Percentiles rank a stretch among this genome's conserved stretches.
These are phyloP conservation scores for Ceryle rudis DNA, from an alignment of 2,797 vertebrate genomes.

Conservation along the genomic window DNA sequence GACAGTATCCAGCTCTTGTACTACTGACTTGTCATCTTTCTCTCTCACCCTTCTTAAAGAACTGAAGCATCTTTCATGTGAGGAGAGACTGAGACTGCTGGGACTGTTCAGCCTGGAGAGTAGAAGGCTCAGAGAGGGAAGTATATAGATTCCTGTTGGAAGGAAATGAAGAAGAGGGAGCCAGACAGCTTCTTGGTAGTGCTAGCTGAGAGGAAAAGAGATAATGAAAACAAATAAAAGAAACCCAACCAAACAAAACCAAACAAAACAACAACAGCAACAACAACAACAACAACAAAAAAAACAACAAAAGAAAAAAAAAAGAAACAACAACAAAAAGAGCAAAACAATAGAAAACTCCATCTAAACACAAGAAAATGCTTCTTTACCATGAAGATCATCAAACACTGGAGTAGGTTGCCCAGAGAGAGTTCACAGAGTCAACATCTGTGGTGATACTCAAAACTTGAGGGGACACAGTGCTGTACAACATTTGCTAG, in stretches of 20 bases:
- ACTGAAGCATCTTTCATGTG: not conserved
- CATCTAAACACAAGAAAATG: not conserved
- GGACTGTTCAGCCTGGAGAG: not conserved
- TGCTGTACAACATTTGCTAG: not conserved
- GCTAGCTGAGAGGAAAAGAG: not conserved
- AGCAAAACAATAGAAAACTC: not conserved
- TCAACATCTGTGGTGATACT: not conserved
- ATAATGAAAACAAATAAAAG: not conserved
- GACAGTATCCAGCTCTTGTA: not conserved
- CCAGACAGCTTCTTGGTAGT: not conserved
- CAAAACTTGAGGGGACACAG: not conserved
- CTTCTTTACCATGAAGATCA: not conserved
- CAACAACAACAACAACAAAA: too few relatives aligned
- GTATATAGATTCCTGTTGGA: not conserved
- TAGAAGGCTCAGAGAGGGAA: fast-evolving
- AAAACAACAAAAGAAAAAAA: not conserved
- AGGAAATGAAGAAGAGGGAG: not conserved
- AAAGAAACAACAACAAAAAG: not conserved
- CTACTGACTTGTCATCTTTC: not conserved
- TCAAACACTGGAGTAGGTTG: not conserved
- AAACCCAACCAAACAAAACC: not conserved
- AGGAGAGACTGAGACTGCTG: not conserved
- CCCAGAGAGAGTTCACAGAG: fast-evolving
- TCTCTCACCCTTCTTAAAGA: not conserved
- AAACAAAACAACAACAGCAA: not conserved